These are phyloP conservation scores for Poeciliopsis gracilis DNA, from an alignment of 2,797 vertebrate genomes.

Conservation along the genomic window DNA sequence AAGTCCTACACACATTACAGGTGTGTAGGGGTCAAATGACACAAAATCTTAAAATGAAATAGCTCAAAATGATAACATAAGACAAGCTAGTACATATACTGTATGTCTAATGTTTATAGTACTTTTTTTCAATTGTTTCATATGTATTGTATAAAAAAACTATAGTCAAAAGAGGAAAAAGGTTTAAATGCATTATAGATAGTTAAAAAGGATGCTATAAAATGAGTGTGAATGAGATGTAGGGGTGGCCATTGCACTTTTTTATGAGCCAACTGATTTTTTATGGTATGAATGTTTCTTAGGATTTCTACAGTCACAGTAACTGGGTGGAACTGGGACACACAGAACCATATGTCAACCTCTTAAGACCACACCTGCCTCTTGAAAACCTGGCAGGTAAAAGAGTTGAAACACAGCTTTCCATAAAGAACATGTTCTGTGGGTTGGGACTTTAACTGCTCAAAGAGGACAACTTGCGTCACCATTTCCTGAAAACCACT, in stretches of 20 bases:
- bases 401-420: not conserved
- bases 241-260: not conserved
- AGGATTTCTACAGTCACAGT: conserved; percentile 86
- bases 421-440: not conserved
- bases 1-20: conserved; percentile 78
- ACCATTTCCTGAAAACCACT: not conserved
- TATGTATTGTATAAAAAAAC: too few relatives aligned
- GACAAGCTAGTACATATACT: not conserved
- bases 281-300: conserved; percentile 2
- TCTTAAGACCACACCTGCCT: conserved; percentile 67
- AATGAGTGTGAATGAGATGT: not conserved
- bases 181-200: not conserved
- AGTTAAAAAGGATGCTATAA: not conserved
- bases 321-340: conserved; percentile 82
- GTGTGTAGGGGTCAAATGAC: conserved; percentile 41
- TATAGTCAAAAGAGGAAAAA: not conserved
- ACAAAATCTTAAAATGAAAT: not conserved
- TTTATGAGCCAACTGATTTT: not conserved
- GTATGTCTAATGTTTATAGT: not conserved
- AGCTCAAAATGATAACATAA: not conserved
- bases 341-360: conserved; percentile 65
- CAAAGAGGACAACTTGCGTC: not conserved
- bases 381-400: conserved; percentile 73
- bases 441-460: not conserved
- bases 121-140: not conserved